These are phyloP conservation scores for Semnopithecus entellus DNA, from an alignment of 2,113 vertebrate species.

Conservation along the genomic window DNA sequence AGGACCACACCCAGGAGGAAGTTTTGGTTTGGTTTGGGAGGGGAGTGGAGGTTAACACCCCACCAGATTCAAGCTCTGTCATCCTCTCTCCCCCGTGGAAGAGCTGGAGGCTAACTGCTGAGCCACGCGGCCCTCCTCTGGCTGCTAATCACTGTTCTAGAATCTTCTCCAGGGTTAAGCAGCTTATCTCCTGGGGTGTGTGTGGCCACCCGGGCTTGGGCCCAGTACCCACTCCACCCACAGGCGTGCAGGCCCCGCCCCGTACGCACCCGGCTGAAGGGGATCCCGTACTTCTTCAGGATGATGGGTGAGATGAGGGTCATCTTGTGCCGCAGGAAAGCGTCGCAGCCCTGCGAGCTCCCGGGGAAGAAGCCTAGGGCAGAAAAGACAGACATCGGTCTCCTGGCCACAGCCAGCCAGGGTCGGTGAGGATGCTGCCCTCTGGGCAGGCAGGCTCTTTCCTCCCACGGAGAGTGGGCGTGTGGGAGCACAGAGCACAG, in stretches of 20 bases:
- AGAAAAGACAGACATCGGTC: background rate
- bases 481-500: rapidly evolving
- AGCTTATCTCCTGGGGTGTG: background rate
- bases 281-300: conserved; percentile 97
- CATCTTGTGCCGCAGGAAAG: conserved; percentile 99
- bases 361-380: conserved; percentile 95
- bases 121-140: rapidly evolving
- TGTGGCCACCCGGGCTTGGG: rapidly evolving
- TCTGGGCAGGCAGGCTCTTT: background rate
- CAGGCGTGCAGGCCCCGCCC: background rate
- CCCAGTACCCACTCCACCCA: background rate
- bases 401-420: rapidly evolving
- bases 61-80: background rate
- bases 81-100: rapidly evolving
- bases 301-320: conserved; percentile 98
- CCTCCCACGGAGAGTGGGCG: background rate
- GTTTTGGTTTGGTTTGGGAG: background rate
- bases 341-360: conserved; percentile 98
- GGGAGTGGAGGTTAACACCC: background rate
- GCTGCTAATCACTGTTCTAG: background rate
- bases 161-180: background rate
- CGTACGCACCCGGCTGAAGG: conserved; percentile 93
- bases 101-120: background rate
- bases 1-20: rapidly evolving
- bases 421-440: rapidly evolving